These are phyloP conservation scores for Melangyna quadrimaculata DNA, from an alignment of 2,888 invertebrate genomes.

Conservation along the genomic window DNA sequence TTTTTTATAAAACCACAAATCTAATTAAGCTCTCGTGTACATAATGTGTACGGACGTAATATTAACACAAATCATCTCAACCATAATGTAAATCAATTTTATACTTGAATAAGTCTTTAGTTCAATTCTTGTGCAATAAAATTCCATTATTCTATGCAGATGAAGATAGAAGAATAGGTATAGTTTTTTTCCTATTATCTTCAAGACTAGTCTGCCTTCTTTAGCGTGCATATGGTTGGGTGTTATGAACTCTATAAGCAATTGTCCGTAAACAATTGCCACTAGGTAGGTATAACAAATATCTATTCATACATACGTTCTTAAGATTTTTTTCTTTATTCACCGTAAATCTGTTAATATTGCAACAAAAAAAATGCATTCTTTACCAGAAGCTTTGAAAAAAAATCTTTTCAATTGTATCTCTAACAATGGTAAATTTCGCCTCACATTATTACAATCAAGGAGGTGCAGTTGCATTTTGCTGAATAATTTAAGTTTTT, in stretches of 20 bases:
- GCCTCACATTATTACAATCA: not conserved
- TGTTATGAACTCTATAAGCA: constrained; percentile 37
- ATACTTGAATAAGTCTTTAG: constrained; percentile 45
- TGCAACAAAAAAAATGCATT: constrained; percentile 14
- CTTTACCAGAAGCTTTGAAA: constrained; percentile 19
- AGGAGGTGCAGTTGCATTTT: not conserved
- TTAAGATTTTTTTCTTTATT: constrained; percentile 12
- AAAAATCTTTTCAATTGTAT: constrained; percentile 17
- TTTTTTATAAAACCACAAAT: not conserved
- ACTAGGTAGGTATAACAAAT: constrained; percentile 5
- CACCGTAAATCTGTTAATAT: constrained; percentile 28
- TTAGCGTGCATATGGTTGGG: not conserved
- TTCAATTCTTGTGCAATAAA: constrained; percentile 49
- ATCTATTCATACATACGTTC: not conserved
- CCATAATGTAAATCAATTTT: constrained; percentile 52
- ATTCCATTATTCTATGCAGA: constrained; percentile 59
- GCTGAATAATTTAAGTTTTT: no score
- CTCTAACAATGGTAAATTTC: constrained; percentile 44
- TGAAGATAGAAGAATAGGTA: constrained; percentile 19
- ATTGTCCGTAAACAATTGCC: constrained; percentile 54
- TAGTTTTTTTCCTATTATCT: not conserved
- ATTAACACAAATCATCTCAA: constrained; percentile 17
- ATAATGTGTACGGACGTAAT: not conserved
- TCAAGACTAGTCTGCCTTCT: not conserved
- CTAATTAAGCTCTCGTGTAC: not conserved